phyloP scores from a whole-genome alignment of 2,797 vertebrate species.

The Poecilia gillii region DNA sequence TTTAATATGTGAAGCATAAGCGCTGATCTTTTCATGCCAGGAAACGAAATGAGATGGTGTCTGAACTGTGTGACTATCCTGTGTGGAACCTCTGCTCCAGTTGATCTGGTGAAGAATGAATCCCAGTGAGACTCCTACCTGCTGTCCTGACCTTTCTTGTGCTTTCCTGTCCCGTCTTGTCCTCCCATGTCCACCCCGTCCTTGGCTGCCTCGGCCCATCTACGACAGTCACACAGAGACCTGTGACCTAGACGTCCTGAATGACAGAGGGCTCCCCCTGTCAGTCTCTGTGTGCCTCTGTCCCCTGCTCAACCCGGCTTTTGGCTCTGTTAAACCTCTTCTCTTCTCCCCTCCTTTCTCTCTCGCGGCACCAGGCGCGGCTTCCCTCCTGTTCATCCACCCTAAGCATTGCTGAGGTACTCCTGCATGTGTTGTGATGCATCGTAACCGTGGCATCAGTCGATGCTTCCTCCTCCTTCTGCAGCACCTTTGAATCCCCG shows the following conservation, averaged over 20 bases:
- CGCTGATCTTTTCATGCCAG: not conserved
- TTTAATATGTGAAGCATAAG: not conserved
- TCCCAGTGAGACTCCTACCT: constrained; percentile 55
- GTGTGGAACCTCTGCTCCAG: constrained; percentile 45
- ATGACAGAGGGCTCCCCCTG: constrained; percentile 53
- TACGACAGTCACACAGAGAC: constrained; percentile 72
- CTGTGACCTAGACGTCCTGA: constrained; percentile 51
- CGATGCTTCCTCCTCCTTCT: constrained; percentile 67
- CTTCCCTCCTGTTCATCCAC: constrained; percentile 99
- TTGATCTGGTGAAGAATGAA: constrained; percentile 37
- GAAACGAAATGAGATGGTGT: constrained; percentile 3
- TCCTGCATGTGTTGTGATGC: constrained; percentile 93
- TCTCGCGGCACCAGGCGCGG: constrained; percentile 95
- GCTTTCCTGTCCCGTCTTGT: constrained; percentile 34
- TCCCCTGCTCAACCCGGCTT: constrained; percentile 73
- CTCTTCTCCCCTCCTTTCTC: constrained; percentile 84
- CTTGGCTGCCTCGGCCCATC: constrained; percentile 65
- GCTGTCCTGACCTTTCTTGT: constrained; percentile 49
- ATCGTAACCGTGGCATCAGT: constrained; percentile 75
- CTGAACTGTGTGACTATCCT: constrained; percentile 36
- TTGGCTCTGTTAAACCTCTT: constrained; percentile 92
- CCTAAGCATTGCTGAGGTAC: constrained; percentile 99
- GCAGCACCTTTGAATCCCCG: constrained; percentile 20
- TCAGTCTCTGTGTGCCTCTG: constrained; percentile 75
- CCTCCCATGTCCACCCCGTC: constrained; percentile 56